A percentile compares a stretch with the other conserved stretches of the same genome.
These are phyloP conservation scores for Salticus scenicus DNA, from an alignment of 2,888 invertebrate species.

Conservation along the genomic window DNA sequence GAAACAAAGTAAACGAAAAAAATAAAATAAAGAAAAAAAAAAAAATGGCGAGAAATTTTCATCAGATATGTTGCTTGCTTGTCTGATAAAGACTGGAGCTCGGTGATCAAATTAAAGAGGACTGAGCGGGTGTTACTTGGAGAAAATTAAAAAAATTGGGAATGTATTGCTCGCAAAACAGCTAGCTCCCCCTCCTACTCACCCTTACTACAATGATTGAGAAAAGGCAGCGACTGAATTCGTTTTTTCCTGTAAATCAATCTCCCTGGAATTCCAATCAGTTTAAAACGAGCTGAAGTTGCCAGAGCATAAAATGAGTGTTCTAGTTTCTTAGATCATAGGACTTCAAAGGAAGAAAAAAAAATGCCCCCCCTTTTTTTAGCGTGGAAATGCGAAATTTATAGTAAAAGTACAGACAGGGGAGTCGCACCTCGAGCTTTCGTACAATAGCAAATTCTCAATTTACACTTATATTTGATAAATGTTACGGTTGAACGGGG, in stretches of 20 bases:
- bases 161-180: conserved; percentile 50
- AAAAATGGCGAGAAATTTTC: conserved; percentile 22
- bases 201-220: conserved; percentile 1
- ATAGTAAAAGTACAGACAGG: neutral
- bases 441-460: neutral
- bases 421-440: neutral
- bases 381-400: neutral
- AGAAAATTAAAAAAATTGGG: conserved; percentile 57
- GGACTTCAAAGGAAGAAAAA: neutral
- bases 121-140: conserved; percentile 49
- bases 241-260: conserved; percentile 48
- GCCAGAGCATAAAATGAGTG: conserved; percentile 46
- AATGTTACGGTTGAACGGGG: neutral
- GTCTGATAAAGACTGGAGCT: conserved; percentile 32
- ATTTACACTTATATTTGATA: neutral
- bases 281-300: conserved; percentile 43
- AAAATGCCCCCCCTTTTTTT: neutral
- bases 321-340: neutral
- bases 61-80: conserved; percentile 18
- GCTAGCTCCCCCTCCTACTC: neutral
- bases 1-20: conserved; percentile 13
- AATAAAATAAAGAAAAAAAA: neutral
- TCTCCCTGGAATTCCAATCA: conserved; percentile 62
- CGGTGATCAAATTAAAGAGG: conserved; percentile 63
- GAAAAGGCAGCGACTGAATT: conserved; percentile 8